Conservation (phyloP, 2,113 vertebrate species). For the Columba livia region DNA sequence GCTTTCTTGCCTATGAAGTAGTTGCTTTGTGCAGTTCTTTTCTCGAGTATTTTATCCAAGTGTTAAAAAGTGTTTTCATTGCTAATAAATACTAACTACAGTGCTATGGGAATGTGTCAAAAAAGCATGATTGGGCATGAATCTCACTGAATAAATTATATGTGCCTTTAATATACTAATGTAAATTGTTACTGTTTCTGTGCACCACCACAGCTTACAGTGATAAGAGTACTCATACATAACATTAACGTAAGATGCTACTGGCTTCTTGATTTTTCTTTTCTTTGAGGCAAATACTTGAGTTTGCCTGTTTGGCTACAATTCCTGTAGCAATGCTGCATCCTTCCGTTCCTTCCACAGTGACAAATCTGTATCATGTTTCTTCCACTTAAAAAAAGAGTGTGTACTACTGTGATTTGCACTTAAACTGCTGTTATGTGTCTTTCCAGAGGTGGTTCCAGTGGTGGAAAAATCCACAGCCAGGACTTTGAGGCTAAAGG, state of each 20-base stretch:
- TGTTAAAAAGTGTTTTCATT: neutral
- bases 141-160: neutral
- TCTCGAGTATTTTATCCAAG: neutral
- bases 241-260: neutral
- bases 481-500: neutral
- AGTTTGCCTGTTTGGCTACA: neutral
- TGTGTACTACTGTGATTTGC: neutral
- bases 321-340: neutral
- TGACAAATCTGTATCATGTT: neutral
- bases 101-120: neutral
- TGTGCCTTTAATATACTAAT: neutral
- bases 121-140: neutral
- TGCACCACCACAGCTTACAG: neutral
- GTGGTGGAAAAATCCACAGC: neutral
- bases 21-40: neutral
- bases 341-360: neutral
- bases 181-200: neutral
- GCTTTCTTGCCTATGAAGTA: neutral
- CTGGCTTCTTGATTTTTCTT: neutral
- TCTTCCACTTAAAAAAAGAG: neutral
- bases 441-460: neutral
- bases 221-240: neutral
- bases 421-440: neutral
- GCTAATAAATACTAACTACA: neutral
- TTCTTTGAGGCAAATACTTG: neutral